Conservation (phyloP, 1,140 invertebrate species). For the Daktulosphaira vitifoliae region DNA sequence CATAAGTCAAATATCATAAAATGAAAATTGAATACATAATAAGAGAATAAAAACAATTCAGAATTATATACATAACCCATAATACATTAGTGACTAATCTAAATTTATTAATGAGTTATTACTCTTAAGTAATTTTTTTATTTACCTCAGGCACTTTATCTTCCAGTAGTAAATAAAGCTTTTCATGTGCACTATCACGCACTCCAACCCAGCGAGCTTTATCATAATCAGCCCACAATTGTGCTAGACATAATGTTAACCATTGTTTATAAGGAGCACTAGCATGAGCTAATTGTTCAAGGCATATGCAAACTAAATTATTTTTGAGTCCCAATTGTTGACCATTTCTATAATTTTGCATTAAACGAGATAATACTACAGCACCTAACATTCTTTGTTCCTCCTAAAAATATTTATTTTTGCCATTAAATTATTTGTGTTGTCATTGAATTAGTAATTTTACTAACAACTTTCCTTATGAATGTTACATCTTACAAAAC, state of each 20-base stretch:
- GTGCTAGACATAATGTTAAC: conserved; percentile 86
- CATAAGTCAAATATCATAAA: too few species aligned
- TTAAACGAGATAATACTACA: conserved; percentile 85
- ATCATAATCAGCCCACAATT: conserved; percentile 88
- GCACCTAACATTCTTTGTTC: conserved; percentile 82
- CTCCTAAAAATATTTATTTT: conserved; percentile 47
- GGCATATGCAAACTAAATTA: conserved; percentile 76
- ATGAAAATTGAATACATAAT: too few species aligned
- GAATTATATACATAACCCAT: too few species aligned
- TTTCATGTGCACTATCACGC: conserved; percentile 91
- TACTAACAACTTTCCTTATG: too few species aligned
- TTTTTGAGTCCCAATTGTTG: conserved; percentile 81
- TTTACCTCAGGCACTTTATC: conserved; percentile 76
- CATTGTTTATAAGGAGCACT: conserved; percentile 72
- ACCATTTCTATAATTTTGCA: conserved; percentile 76
- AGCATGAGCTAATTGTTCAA: conserved; percentile 64
- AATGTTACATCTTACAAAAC: too few species aligned
- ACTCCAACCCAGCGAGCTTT: conserved; percentile 91
- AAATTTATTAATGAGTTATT: too few species aligned
- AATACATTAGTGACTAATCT: too few species aligned
- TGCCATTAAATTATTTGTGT: too few species aligned
- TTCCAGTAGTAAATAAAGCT: conserved; percentile 68
- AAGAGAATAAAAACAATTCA: too few species aligned
- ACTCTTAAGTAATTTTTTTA: too few species aligned
- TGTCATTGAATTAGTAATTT: too few species aligned